Base-by-base conservation (phyloP, 2,113 vertebrate genomes). In the Rhegmatorhina hoffmannsi region DNA sequence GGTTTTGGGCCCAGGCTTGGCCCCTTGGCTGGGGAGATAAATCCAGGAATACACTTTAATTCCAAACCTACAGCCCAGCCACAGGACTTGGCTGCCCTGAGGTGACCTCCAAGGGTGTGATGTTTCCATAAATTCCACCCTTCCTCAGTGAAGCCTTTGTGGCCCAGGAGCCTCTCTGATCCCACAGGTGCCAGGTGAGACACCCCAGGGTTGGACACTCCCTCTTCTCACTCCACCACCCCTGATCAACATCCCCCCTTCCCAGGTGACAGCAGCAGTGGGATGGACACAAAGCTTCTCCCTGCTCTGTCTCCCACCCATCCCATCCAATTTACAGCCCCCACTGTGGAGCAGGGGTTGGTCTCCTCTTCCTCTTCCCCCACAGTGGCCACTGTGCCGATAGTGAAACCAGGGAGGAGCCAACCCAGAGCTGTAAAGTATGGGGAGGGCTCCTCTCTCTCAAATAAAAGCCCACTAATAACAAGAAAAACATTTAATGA, bases 401-500 rank as follows among this genome's bases (percentile, higher is more conserved):
- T 0, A 76, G 31, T 0, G 4, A 79, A 92, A 25, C 36, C 83
- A 28, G 34, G 40, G 17, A 81, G 19, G 34, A 62, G 67, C 50
- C 70, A 91, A 36, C 76, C 40, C 84, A 70, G n/a, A 83, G 55
- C 6, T 34, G 17, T 4, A 3, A 82, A 91, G 5, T 3, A 7
- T 3, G 4, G 17, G 26, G 1, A 40, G 7, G 8, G 26, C 6
- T 38, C 2, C 24, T 36, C 53, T 60, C 36, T 73, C 75, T 60
- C 56, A 60, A 72, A 83, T 58, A 38, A 52, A 94, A 90, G 16
- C 13, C 91, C 91, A 78, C 90, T 90, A 86, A 88, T 28, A 92
- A 94, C 31, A 36, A 96, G 79, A 74, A 94, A 94, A 87, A 78
- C 52, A 0, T 96, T 95, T 94, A 96, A 95, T 88, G 84, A 82